Evolutionary conservation across 2,888 invertebrate genomes (phyloP), one percentile per base, ranked within the genome.

Genomic region (Syrphus vitripennis): DNA sequence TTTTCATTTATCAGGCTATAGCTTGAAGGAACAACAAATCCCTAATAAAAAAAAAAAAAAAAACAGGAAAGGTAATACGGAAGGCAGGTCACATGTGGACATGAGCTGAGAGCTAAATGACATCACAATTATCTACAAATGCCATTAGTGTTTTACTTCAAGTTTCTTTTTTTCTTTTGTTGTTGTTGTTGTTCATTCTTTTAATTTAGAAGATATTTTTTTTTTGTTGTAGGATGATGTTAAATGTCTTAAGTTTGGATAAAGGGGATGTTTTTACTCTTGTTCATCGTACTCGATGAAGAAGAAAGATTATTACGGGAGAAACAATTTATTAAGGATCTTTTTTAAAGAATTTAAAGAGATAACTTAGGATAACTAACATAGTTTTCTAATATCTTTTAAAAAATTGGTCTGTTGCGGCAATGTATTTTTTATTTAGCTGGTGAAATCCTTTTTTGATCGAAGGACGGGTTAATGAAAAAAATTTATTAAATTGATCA

Each of bases 51-150:
- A 12, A 14, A 1, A 34, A 57, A 31, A 2, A 34, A 19, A 21
- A 57, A 12, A 2, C 0, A 14, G 2, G 4, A 55, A 29, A 37
- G 83, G 74, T 79, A 75, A 83, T 83, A 63, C 48, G 70, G 57
- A 63, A 48, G 50, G 65, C 69, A 53, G 26, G 69, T 40, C 79
- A 71, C 78, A 69, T 79, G 79, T 79, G 79, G 48, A 75, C 83
- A 78, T 79, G 78, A 71, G 72, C 31, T 79, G 42, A 65, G 80
- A 75, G 70, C 80, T 42, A 70, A 83, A 83, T 75, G 63, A 65
- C 45, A 83, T 83, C 80, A 45, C 57, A 63, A 83, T 75, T 75
- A 81, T 67, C 67, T 50, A 6, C 59, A 70, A 61, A 61, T 76
- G 76, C 70, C 81, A 70, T 81, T 76, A 81, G 76, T 42, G 76